These are phyloP conservation scores for Aphis craccivora DNA, from an alignment of 1,140 invertebrate genomes.

Conservation along the genomic window DNA sequence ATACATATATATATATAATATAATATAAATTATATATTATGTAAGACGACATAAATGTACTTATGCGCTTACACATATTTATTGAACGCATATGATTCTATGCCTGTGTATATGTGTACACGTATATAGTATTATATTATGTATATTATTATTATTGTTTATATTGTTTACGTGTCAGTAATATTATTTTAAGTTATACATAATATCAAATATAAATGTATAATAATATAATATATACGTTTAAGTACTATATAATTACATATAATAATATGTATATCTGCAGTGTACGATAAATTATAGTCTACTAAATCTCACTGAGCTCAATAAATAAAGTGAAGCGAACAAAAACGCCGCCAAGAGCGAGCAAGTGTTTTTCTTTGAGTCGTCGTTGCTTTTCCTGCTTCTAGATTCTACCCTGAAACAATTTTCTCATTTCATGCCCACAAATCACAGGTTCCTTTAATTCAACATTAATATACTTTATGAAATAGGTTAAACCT, in stretches of 20 bases:
- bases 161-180: slow-evolving; percentile 44
- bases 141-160: slow-evolving; percentile 29
- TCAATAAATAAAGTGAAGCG: slow-evolving; percentile 52
- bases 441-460: too few relatives aligned
- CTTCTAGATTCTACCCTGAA: background rate
- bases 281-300: slow-evolving; percentile 52
- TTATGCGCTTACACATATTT: background rate
- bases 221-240: slow-evolving; percentile 36
- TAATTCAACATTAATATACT: too few relatives aligned
- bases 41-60: background rate
- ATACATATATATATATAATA: slow-evolving; percentile 11
- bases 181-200: slow-evolving; percentile 48
- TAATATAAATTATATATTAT: background rate
- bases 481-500: too few relatives aligned
- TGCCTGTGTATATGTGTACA: background rate
- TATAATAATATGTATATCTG: slow-evolving; percentile 47
- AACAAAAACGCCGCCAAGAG: background rate
- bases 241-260: slow-evolving; percentile 33
- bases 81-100: background rate
- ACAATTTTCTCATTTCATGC: background rate
- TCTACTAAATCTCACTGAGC: slow-evolving; percentile 49
- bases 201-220: slow-evolving; percentile 14
- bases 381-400: background rate
- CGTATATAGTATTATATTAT: slow-evolving; percentile 11
- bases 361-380: background rate